Base-by-base conservation (phyloP, 2,888 invertebrate species). In the Tryphoninae sp. region DNA sequence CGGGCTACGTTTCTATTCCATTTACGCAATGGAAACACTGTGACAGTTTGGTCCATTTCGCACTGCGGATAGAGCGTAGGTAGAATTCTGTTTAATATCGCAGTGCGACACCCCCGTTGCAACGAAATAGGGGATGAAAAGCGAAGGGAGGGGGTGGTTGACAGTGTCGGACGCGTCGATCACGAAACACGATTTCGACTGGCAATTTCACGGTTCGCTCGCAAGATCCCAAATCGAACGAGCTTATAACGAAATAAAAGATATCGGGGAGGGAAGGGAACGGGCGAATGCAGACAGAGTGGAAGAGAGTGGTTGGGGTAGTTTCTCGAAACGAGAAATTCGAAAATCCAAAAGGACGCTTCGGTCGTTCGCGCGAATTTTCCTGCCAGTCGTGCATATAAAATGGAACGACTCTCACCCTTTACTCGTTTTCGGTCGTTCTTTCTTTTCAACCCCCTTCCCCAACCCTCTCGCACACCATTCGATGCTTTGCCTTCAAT, bases 131-230 rank as follows among this genome's bases (percentile, higher is more conserved):
- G 71, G 58, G 58, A 51, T 16, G 19, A 33, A 75, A 69, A 13
- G 51, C 1, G 61, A 68, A 55, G 55, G 80, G 64, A 33, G 33
- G 33, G 6, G 33, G 33, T 33, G 33, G 72, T 68, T 69, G 77
- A 73, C 40, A 23, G 61, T n/a, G 65, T 61, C 61, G 59, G 55
- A 67, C 71, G 19, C 71, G 55, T 68, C 82, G 76, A 68, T 78
- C 62, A 45, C 71, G 62, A 79, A 79, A 82, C 51, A 68, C 82
- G 49, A 82, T 82, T 82, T 82, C 78, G 75, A 79, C 49, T 51
- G 82, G 76, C 82, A 82, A 82, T 82, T 82, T 82, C 82, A 82
- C 82, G 82, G 67, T 79, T 64, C 76, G 62, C 53, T 55, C 75
- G 51, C 55, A 9, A 68, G 67, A 78, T 49, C 22, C 40, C 49